These are phyloP conservation scores for Diglossa cyanea DNA, from an alignment of 2,797 vertebrate genomes.

Conservation along the genomic window DNA sequence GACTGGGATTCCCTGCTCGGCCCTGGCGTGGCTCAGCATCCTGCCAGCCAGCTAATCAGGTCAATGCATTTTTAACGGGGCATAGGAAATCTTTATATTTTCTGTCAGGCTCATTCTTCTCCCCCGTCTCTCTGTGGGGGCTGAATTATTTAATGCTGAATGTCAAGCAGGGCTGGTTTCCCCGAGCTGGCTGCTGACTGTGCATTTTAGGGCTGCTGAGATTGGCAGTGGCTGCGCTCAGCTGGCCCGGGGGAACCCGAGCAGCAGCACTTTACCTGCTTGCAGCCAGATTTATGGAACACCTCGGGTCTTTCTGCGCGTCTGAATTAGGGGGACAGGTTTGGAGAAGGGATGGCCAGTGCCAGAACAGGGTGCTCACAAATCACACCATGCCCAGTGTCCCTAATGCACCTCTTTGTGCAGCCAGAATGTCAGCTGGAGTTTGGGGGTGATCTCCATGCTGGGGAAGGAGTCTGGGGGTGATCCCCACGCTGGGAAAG, in stretches of 20 bases:
- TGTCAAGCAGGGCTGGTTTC: not conserved
- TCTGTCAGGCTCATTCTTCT: constrained; percentile 21
- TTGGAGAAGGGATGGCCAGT: not conserved
- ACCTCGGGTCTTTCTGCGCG: accelerated
- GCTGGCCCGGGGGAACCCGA: not conserved
- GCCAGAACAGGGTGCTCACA: not conserved
- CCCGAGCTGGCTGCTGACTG: not conserved
- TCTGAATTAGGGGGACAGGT: accelerated
- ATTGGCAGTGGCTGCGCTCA: not conserved
- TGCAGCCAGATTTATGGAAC: not conserved
- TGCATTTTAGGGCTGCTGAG: not conserved
- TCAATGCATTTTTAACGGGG: not conserved
- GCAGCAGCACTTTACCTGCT: not conserved
- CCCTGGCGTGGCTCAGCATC: not conserved
- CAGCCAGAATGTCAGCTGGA: accelerated
- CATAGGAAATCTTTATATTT: constrained; percentile 30
- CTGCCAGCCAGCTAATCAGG: not conserved
- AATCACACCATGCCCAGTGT: not conserved
- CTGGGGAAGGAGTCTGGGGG: no score
- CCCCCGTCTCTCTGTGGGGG: not conserved
- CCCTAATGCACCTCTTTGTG: accelerated
- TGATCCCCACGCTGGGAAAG: no score
- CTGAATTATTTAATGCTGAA: constrained; percentile 24
- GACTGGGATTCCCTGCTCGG: not conserved
- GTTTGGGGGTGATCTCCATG: not conserved